Conservation (phyloP, 2,797 vertebrate genomes). For the Coregonus ussuriensis region DNA sequence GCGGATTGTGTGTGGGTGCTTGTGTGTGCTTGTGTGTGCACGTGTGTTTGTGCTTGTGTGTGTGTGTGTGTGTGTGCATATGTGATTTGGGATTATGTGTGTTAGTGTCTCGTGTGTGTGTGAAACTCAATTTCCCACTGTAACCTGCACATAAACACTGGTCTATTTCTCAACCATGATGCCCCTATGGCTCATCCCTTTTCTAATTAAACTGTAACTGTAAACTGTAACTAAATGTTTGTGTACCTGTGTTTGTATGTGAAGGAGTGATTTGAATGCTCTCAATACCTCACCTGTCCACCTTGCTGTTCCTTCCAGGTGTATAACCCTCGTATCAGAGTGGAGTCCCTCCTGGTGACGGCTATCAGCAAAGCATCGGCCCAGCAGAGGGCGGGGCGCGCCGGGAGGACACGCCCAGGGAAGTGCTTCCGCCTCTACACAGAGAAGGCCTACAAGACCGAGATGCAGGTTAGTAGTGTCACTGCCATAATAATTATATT, state of each 20-base stretch:
- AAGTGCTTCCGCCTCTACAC: constrained; percentile 97
- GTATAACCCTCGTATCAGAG: constrained; percentile 94
- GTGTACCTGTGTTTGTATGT: constrained; percentile 19
- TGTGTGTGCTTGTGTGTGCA: constrained; percentile 15
- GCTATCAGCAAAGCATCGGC: constrained; percentile 98
- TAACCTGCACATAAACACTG: neutral
- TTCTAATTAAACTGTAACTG: neutral
- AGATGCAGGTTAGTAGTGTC: constrained; percentile 88
- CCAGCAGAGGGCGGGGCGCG: constrained; percentile 94
- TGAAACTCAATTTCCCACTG: neutral
- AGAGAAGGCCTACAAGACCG: constrained; percentile 98
- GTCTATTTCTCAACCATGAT: neutral
- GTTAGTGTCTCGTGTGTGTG: constrained; percentile 9
- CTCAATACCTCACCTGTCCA: neutral
- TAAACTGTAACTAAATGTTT: neutral
- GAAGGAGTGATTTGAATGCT: neutral
- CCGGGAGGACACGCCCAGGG: constrained; percentile 92
- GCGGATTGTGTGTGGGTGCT: constrained; percentile 17
- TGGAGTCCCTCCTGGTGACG: constrained; percentile 95
- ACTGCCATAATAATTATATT: neutral
- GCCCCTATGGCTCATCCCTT: neutral
- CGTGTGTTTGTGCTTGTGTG: no score
- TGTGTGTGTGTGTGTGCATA: neutral
- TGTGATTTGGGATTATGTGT: constrained; percentile 24
- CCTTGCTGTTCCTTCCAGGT: constrained; percentile 73